Evolutionary conservation across 2,888 invertebrate species (phyloP), one percentile per base, ranked within the genome.

Genomic region (Itoplectis maculator): DNA sequence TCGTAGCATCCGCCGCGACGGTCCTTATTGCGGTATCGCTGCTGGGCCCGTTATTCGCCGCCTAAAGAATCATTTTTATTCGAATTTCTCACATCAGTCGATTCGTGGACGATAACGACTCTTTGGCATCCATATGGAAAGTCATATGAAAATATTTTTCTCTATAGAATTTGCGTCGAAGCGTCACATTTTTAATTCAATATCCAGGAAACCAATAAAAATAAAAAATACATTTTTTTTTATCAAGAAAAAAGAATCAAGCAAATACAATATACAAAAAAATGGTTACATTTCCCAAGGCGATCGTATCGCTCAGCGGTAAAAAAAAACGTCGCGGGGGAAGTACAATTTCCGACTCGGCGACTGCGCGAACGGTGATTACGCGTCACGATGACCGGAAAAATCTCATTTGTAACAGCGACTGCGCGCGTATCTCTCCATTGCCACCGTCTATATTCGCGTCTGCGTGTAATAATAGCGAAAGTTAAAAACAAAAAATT

Each of bases 21-120:
- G 69, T 69, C 35, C 40, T 69, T n/a, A n/a, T n/a, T 68, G 68
- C 37, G 68, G 68, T 49, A 37, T 68, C 35, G 20, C 18, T 35
- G 18, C n/a, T n/a, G 9, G n/a, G 15, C 69, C 69, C 69, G 69
- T 69, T 69, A 69, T 69, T 69, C 51, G n/a, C 51, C 40, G 40
- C 69, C 51, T 23, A 9, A 3, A 20, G 23, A 20, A 23, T 2
- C n/a, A n/a, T 54, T 54, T n/a, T 23, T 54, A 23, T 54, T 23
- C 7, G 0, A 23, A 54, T 23, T 23, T 54, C 51, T 23, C 51
- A 20, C 23, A 20, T 11, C 54, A 23, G 23, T 54, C 54, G 54
- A 9, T n/a, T n/a, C n/a, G n/a, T n/a, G n/a, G 23, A 23, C 23
- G 23, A 54, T 54, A 54, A 54, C 13, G 45, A 45, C 13, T 13